Conservation (phyloP, 92 coral and sea anemone species). For the Chrysogorgia sp. region DNA sequence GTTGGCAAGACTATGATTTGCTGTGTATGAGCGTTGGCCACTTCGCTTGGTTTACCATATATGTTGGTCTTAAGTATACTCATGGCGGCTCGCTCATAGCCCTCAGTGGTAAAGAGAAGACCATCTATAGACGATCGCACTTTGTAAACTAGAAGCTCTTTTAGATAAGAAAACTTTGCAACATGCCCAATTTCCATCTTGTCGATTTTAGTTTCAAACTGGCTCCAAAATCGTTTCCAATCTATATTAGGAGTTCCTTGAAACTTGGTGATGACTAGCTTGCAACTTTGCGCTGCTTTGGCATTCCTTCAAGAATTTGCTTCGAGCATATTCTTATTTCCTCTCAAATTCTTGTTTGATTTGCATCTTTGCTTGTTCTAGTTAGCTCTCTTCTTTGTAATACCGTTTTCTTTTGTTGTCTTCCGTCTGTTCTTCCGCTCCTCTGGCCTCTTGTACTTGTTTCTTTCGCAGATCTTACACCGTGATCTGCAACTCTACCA, state of each 20-base stretch:
- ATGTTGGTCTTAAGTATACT: slow-evolving; percentile 40
- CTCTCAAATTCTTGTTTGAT: slow-evolving; percentile 1
- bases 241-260: slow-evolving; percentile 66
- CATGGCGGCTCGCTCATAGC: slow-evolving; percentile 50
- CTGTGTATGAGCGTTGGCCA: slow-evolving; percentile 56
- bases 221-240: slow-evolving; percentile 60
- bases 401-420: slow-evolving; percentile 28
- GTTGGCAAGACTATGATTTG: slow-evolving; percentile 47
- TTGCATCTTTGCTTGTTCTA: slow-evolving; percentile 48
- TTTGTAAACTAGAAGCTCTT: slow-evolving; percentile 51
- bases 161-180: slow-evolving; percentile 63
- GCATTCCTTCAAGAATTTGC: slow-evolving; percentile 8
- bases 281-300: slow-evolving; percentile 49
- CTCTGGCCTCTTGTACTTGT: not conserved
- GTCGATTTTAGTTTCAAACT: slow-evolving; percentile 64
- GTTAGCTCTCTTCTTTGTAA: slow-evolving; percentile 17
- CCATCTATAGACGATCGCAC: slow-evolving; percentile 51
- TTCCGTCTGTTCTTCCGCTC: slow-evolving; percentile 31
- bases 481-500: slow-evolving; percentile 1
- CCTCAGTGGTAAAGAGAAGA: slow-evolving; percentile 46
- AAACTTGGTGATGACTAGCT: slow-evolving; percentile 57
- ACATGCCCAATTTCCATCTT: slow-evolving; percentile 49
- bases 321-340: not conserved
- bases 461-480: not conserved
- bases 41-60: slow-evolving; percentile 64